Evolutionary conservation across 2,113 vertebrate species (phyloP), one percentile per base, ranked within the genome.

Genomic region (Corapipo altera): DNA sequence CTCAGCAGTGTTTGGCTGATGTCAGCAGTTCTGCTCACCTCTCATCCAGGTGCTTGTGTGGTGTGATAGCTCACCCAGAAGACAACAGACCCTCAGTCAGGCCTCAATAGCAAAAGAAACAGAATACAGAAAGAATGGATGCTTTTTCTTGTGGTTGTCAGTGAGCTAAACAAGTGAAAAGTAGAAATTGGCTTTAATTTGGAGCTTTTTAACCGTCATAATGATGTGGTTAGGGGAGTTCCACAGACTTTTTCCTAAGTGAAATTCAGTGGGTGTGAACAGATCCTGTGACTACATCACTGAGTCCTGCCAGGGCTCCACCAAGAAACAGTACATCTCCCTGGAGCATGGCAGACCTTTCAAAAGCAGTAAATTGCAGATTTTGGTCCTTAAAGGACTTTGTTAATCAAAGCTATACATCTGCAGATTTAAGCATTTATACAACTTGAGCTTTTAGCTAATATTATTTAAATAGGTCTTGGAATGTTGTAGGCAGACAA

Each of bases 381-480:
- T 86, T 96, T 91, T 57, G 20, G 80, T 90, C 79, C 65, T 94
- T 95, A 91, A 64, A 94, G 83, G 83, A 82, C 79, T 94, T 92
- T 89, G 41, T 78, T 82, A 91, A 49, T 89, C 91, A 81, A 91
- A 95, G 69, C 49, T 94, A 81, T 91, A 91, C 76, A 84, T 96
- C 61, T 95, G 69, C 65, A 94, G 83, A 93, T 92, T 97, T 96
- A 96, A 96, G 92, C 92, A 87, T 84, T 95, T 97, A 90, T 93
- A 75, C 41, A 81, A 95, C 72, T 81, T 57, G 37, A 64, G 65
- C 64, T 92, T 95, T 95, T 88, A 87, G 69, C 52, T 89, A 69
- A 62, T 94, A 93, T 87, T 95, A 95, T 89, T 97, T 83, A 94
- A 93, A 94, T 96, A 85, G 83, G 48, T 52, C 52, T 84, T 92